Conservation (phyloP, 1,140 invertebrate species). For the Bombus polaris region DNA sequence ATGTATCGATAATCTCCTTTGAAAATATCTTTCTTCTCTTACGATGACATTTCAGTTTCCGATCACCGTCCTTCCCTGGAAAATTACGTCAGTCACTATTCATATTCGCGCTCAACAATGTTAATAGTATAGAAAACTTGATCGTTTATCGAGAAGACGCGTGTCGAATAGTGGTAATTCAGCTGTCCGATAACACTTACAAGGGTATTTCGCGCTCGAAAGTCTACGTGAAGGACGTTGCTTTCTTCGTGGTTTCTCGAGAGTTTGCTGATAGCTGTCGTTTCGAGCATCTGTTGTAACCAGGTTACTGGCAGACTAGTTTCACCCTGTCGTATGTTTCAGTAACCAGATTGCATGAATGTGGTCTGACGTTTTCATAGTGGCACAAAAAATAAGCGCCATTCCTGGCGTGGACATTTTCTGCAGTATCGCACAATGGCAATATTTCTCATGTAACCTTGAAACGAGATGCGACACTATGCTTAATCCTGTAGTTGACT, state of each 20-base stretch:
- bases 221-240: background rate
- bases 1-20: too few species aligned
- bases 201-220: background rate
- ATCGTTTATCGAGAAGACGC: background rate
- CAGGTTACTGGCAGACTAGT: background rate
- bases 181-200: conserved; percentile 4
- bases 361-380: background rate
- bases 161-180: background rate
- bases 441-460: background rate
- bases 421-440: background rate
- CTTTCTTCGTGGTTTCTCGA: background rate
- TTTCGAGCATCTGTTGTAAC: conserved; percentile 25
- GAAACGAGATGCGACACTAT: background rate
- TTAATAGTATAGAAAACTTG: background rate
- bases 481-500: background rate
- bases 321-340: background rate
- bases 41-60: too few species aligned
- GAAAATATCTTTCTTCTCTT: too few species aligned
- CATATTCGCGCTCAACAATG: too few species aligned
- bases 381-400: background rate
- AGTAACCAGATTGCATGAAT: background rate
- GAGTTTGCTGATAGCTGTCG: background rate
- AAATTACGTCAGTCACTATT: background rate
- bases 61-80: too few species aligned
- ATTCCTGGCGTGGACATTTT: background rate